A percentile compares a stretch with the other conserved stretches of the same genome.
Conservation (phyloP, 2,888 invertebrate genomes). For the Nephrotoma appendiculata region DNA sequence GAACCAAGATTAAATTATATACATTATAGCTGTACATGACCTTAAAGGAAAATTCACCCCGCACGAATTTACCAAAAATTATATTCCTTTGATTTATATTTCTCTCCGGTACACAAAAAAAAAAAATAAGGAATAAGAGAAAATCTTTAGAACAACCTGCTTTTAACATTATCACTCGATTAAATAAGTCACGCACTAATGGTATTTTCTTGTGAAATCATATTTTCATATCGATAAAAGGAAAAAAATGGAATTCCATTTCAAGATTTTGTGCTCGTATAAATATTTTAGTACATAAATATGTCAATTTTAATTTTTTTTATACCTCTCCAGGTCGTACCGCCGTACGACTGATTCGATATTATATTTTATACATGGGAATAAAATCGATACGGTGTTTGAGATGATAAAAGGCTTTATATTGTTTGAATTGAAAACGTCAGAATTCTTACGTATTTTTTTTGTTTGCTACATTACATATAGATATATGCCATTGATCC, state of each 20-base stretch:
- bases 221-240: neutral
- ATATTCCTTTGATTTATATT: neutral
- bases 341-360: neutral
- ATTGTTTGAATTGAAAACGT: neutral
- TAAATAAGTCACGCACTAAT: neutral
- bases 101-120: neutral
- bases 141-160: neutral
- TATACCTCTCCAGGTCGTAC: neutral
- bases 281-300: neutral
- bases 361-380: neutral
- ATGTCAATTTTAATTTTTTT: neutral
- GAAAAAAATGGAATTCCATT: neutral
- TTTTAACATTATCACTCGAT: neutral
- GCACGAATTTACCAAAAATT: neutral
- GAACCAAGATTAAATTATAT: too few species aligned
- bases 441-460: neutral
- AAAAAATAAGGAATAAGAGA: neutral
- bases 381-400: neutral
- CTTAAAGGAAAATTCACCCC: neutral
- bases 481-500: neutral
- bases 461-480: neutral
- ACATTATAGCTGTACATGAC: neutral
- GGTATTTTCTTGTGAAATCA: neutral
- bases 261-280: neutral
- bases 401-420: neutral